These are phyloP conservation scores for Pogona vitticeps DNA, from an alignment of 2,113 vertebrate genomes.

Conservation along the genomic window DNA sequence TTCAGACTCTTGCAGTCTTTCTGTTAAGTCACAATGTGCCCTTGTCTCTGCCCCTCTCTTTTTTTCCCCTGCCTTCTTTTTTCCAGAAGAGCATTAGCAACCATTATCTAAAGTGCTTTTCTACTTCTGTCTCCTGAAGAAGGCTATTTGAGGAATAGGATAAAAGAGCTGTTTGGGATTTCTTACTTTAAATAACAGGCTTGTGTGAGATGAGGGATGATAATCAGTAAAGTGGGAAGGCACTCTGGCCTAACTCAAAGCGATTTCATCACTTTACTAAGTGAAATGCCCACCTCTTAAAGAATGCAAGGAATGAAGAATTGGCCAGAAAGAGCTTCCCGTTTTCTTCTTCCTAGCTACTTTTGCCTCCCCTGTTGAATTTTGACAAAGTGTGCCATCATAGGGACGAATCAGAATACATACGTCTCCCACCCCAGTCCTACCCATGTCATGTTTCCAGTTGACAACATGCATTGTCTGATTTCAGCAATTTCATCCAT, in stretches of 20 bases:
- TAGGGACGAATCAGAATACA: no score
- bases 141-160: slow-evolving; percentile 10
- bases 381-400: neutral
- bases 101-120: slow-evolving; percentile 53
- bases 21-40: slow-evolving; percentile 41
- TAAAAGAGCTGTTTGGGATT: neutral
- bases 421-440: neutral
- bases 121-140: slow-evolving; percentile 20
- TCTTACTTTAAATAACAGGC: neutral
- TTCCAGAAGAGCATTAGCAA: slow-evolving; percentile 30
- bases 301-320: neutral
- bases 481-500: neutral
- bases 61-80: neutral
- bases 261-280: neutral
- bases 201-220: neutral
- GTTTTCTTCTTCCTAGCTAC: neutral
- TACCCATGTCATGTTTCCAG: neutral
- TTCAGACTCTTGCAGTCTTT: slow-evolving; percentile 3
- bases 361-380: neutral
- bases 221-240: neutral
- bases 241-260: neutral
- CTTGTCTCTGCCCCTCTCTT: neutral
- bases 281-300: neutral
- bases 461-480: neutral
- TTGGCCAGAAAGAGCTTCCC: neutral